Conservation (phyloP, 2,888 invertebrate species). For the Xanthia icteritia region DNA sequence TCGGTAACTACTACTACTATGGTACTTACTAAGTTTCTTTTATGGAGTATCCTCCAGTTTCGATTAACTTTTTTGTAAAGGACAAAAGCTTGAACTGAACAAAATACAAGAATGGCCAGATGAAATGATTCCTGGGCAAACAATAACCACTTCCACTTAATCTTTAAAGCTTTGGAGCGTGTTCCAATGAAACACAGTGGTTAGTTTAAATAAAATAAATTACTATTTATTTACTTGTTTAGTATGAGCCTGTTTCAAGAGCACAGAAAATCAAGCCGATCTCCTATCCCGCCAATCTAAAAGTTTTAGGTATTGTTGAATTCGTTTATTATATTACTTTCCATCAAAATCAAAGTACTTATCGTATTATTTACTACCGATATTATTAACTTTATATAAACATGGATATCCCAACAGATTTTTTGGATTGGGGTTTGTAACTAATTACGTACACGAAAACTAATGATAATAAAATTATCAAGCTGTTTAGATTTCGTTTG, state of each 20-base stretch:
- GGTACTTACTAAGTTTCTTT: conserved; percentile 2
- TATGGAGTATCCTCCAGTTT: conserved; percentile 11
- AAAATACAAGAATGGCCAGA: conserved; percentile 26
- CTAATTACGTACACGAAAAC: not conserved
- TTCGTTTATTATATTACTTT: not conserved
- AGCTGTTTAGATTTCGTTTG: not conserved
- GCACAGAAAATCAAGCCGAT: conserved; percentile 23
- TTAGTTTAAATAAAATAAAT: conserved; percentile 45
- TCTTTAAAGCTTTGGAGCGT: conserved; percentile 43
- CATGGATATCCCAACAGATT: not conserved
- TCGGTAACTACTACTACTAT: not conserved
- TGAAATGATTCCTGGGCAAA: conserved; percentile 34
- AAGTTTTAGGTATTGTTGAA: conserved; percentile 40
- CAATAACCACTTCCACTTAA: conserved; percentile 36
- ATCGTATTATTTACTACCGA: not conserved
- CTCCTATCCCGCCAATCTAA: conserved; percentile 18
- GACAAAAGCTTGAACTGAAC: conserved; percentile 22
- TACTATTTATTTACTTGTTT: conserved; percentile 48
- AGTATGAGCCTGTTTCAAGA: conserved; percentile 26
- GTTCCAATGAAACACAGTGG: conserved; percentile 35
- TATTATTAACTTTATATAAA: not conserved
- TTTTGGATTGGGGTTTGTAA: not conserved
- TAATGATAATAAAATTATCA: not conserved
- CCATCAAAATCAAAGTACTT: conserved; percentile 5
- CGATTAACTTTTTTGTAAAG: conserved; percentile 20